Evolutionary conservation across 92 coral and sea anemone genomes (phyloP).

Genomic region (Paragorgia papillata): DNA sequence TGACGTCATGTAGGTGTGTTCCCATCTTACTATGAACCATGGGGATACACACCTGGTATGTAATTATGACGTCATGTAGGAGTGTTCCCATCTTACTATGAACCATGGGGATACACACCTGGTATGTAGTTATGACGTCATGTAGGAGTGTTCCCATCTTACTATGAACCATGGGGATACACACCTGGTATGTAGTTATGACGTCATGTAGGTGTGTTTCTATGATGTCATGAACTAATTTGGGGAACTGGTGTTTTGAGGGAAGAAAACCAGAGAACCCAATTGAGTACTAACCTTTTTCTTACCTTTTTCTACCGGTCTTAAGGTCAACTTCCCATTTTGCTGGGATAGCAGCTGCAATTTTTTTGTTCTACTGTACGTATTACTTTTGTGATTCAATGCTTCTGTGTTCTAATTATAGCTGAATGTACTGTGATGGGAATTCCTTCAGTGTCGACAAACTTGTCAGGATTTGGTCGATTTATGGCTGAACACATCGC

Average conservation of each 20-base stretch:
- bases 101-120: conserved; percentile 99
- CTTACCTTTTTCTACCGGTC: no score
- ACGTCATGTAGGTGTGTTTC: no score
- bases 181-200: conserved; percentile 76
- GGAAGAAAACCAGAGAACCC: no score
- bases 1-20: conserved; percentile 73
- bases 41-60: conserved; percentile 99
- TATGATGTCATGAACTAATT: no score
- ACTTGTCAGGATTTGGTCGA: conserved; percentile 98
- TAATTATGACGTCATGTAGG: conserved; percentile 55
- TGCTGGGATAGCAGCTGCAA: no score
- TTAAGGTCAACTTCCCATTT: no score
- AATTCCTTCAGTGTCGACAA: conserved; percentile 91
- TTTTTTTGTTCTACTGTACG: no score
- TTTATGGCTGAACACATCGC: conserved; percentile 98
- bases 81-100: conserved; percentile 94
- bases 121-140: conserved; percentile 52
- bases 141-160: conserved; percentile 96
- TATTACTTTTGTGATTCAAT: background rate
- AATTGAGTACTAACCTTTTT: no score
- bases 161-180: conserved; percentile 98
- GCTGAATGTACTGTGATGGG: conserved; percentile 99
- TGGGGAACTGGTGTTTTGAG: no score
- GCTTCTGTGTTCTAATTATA: background rate
- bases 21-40: conserved; percentile 94